Evolutionary conservation across 2,113 vertebrate genomes (phyloP).

Genomic region (Platanista minor): DNA sequence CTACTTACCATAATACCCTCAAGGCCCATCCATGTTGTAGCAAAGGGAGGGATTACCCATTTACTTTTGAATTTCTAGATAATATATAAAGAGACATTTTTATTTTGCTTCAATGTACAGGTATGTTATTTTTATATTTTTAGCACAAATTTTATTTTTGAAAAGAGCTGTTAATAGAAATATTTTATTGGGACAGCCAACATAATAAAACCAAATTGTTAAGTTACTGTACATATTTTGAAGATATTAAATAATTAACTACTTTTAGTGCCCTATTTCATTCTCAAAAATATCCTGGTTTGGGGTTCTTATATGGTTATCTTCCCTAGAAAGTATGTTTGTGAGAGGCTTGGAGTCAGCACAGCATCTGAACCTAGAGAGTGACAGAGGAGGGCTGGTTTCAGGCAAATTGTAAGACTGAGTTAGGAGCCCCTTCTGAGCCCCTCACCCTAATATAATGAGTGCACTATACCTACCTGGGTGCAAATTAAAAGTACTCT

Average conservation of each 20-base stretch:
- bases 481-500: not conserved
- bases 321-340: not conserved
- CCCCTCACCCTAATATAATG: not conserved
- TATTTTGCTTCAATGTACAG: not conserved
- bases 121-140: not conserved
- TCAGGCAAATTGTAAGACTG: not conserved
- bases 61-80: not conserved
- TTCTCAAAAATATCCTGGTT: not conserved
- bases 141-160: not conserved
- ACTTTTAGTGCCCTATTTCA: not conserved
- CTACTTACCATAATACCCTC: not conserved
- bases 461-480: not conserved
- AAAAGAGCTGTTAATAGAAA: not conserved
- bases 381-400: not conserved
- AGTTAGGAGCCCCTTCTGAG: not conserved
- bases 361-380: not conserved
- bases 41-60: not conserved
- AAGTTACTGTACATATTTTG: not conserved
- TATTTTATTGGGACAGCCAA: not conserved
- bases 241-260: not conserved
- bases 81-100: not conserved
- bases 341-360: not conserved
- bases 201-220: not conserved
- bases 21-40: not conserved
- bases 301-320: not conserved